Evolutionary conservation across 2,113 vertebrate genomes (phyloP), one percentile per base, ranked within the genome.

Genomic region (Brachyistius frenatus): DNA sequence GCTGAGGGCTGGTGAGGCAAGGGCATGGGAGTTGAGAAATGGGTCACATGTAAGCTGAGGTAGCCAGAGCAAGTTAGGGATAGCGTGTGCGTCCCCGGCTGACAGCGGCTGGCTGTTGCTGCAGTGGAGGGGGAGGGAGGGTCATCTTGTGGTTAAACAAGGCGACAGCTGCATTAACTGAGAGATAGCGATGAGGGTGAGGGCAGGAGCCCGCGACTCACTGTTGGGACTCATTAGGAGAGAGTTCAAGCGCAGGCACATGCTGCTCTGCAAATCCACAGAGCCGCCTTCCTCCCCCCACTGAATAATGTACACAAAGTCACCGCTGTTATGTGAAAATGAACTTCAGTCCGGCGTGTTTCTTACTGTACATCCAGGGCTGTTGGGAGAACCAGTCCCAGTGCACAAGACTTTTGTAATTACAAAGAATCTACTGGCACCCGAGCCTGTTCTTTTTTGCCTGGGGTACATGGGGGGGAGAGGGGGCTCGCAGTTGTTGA

Each of bases 401-500:
- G 63, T 86, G 88, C 76, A 66, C 10, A 56, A 90, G 78, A 86
- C 79, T 86, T 91, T 91, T 90, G 78, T 92, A 93, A 94, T 94
- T 92, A 89, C 89, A 88, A 92, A 92, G 85, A 86, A 87, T 84
- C 46, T 73, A 85, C 89, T 80, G 82, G 58, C 86, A 80, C 81
- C 76, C 73, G 70, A 76, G 89, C 64, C 83, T 81, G 46, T 57
- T 79, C 81, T 84, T 70, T 82, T 87, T 81, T 71, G 60, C 37
- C 37, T 5, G 79, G 56, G 67, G 36, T 80, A 32, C 53, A 66
- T n/a, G 73, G 73, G 83, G 66, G 67, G 69, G 67, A 72, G 82
- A 81, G 81, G 85, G 80, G 79, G 67, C 75, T 70, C 62, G 73
- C 57, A 53, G 63, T 85, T 76, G 75, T 65, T 61, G 63, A 78